Evolutionary conservation across 2,113 vertebrate species (phyloP).

Genomic region (Hippocampus guttulatus): DNA sequence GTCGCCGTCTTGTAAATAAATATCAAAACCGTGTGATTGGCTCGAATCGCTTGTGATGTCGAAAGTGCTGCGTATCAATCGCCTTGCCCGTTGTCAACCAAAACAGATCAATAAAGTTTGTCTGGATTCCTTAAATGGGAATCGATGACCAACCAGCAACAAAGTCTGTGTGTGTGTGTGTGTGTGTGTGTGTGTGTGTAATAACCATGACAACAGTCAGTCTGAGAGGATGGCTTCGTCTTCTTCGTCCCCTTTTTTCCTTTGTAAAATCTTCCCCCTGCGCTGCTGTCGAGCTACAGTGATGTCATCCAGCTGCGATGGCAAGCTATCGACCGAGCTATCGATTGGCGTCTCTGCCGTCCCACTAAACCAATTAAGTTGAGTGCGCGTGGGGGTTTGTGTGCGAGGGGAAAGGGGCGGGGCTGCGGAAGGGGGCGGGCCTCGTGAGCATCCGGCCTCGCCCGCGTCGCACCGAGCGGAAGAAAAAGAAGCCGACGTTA

Average conservation of each 20-base stretch:
- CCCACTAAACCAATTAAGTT: constrained; percentile 37
- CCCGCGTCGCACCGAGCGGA: background rate
- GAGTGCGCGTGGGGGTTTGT: constrained; percentile 11
- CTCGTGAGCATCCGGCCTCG: background rate
- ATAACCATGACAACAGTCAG: background rate
- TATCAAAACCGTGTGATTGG: background rate
- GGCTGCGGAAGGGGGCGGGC: constrained; percentile 14
- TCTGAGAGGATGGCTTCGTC: background rate
- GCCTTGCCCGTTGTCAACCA: background rate
- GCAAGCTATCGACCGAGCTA: constrained; percentile 25
- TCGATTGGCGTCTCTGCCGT: constrained; percentile 32
- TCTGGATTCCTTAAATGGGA: background rate
- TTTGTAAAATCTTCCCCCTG: background rate
- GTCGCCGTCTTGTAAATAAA: background rate
- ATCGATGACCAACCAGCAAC: background rate
- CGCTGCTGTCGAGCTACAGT: background rate
- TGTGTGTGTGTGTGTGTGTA: no score
- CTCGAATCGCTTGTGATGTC: background rate
- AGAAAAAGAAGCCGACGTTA: background rate
- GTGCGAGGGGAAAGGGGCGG: constrained; percentile 34
- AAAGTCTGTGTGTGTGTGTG: background rate
- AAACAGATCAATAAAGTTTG: background rate
- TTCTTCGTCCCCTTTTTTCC: no score
- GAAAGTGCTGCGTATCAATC: background rate
- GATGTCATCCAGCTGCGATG: background rate